Base-by-base conservation (phyloP, 2,113 vertebrate species). In the Leptodactylus fuscus region DNA sequence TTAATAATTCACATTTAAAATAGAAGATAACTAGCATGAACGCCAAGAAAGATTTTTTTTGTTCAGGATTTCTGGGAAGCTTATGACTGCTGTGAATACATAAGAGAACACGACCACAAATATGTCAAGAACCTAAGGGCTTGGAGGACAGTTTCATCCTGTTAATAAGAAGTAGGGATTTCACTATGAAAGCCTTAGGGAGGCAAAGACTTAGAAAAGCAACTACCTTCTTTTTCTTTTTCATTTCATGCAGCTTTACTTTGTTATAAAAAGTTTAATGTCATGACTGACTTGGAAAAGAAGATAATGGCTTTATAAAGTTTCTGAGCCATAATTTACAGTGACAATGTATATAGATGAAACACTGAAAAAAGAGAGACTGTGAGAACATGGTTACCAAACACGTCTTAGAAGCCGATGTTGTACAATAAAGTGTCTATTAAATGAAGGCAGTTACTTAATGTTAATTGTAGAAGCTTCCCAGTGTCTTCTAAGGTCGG, bases 91-190 rank as follows among this genome's bases (percentile, higher is more conserved):
- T 71, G 76, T 82, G 82, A 51, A 38, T 5, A 32, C 36, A 75
- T 41, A 44, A 84, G 46, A 87, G 49, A 86, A 86, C 78, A 82
- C 15, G 75, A 85, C 82, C 81, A 87, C 81, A 87, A 55, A 80
- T 71, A 81, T 49, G 55, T 88, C 34, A 36, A 78, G 32, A 22
- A 81, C 84, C 7, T 0, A 41, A 44, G 73, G 49, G 73, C 67
- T 71, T 60, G 77, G 85, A 83, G 74, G 65, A 86, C 87, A 22
- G 3, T 81, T 87, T 73, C 41, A 22, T 65, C 62, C 82, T 81
- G 86, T 87, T 81, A 83, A 85, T 65, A 81, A 82, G 83, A 81
- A 36, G 81, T 84, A 86, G 7, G 51, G 69, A 62, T 85, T 81
- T n/a, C 29, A 67, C 84, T 0, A 22, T n/a, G 38, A 65, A 87